Base-by-base conservation (phyloP, 92 coral and sea anemone species). In the Palythoa heliodiscus region DNA sequence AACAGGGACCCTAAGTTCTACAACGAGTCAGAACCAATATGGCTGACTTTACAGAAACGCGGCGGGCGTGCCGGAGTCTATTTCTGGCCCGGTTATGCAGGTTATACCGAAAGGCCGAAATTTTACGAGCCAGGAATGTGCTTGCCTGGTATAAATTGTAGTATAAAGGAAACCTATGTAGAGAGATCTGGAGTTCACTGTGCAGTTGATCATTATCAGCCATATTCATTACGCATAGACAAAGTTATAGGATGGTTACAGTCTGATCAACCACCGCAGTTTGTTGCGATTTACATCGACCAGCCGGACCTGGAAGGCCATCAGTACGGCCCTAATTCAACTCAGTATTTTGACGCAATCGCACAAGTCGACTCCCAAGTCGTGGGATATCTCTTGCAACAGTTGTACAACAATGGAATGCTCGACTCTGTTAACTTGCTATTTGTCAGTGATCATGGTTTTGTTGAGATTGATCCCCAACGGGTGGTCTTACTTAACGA, bases 371-470 rank as follows among this genome's bases (percentile, higher is more conserved):
- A 87, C 24, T 43, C 68, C 3, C 39, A 79, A 17, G 86, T 53
- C 22, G 86, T 70, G 1, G 89, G 89, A 5, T 87, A 70, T 71
- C 80, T 87, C 39, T 22, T 87, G 15, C 55, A 87, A 43, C 73
- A 83, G 52, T 37, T 87, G 38, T 76, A 76, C 47, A 40, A 55
- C 11, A 54, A 25, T 11, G 40, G 66, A 52, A 52, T 76, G 67
- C 81, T 76, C 5, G 81, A 76, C 68, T 12, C 81, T 25, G 87
- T 88, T 9, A 88, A 88, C 58, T 20, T 88, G 64, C 66, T 88
- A 24, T 61, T 88, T 39, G 86, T 86, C 53, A 88, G 90, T 61
- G 90, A 88, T 48, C 90, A 88, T 50, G 90, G 90, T 39, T 82
- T 88, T 86, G 70, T 86, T 0, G 87, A 75, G 38, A 60, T 88